Conservation (phyloP, 2,113 vertebrate species). For the Xerus inauris region DNA sequence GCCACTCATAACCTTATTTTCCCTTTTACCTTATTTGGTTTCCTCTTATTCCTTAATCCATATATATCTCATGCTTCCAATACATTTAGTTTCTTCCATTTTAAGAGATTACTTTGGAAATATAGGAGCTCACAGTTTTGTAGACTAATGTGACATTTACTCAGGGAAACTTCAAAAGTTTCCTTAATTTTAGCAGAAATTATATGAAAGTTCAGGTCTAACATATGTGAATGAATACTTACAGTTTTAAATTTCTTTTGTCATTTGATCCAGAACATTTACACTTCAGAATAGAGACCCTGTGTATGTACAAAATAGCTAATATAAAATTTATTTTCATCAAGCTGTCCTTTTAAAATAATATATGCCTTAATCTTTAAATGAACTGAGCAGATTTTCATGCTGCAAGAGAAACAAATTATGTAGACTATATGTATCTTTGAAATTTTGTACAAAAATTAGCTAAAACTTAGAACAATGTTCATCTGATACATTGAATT, state of each 20-base stretch:
- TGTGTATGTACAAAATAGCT: background rate
- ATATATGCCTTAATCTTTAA: background rate
- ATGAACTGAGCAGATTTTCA: background rate
- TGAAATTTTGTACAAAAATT: slow-evolving; percentile 27
- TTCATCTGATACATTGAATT: slow-evolving; percentile 14
- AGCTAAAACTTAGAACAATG: slow-evolving; percentile 8
- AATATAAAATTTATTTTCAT: slow-evolving; percentile 13
- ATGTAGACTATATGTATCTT: background rate
- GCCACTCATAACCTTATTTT: background rate
- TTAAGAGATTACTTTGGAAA: slow-evolving; percentile 49
- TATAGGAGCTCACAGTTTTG: background rate
- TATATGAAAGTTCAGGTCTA: background rate
- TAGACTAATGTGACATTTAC: background rate
- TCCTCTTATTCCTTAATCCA: background rate
- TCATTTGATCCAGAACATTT: background rate
- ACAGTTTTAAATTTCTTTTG: background rate
- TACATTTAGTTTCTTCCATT: slow-evolving; percentile 8
- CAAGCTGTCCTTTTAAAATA: background rate
- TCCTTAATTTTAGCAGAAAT: slow-evolving; percentile 34
- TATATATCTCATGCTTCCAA: background rate
- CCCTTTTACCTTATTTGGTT: background rate
- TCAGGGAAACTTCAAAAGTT: slow-evolving; percentile 11
- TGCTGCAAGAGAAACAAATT: background rate
- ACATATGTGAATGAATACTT: slow-evolving; percentile 6
- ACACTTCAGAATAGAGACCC: background rate